These are phyloP conservation scores for Lordiphosa mommai DNA, from an alignment of 1,140 invertebrate genomes.

Conservation along the genomic window DNA sequence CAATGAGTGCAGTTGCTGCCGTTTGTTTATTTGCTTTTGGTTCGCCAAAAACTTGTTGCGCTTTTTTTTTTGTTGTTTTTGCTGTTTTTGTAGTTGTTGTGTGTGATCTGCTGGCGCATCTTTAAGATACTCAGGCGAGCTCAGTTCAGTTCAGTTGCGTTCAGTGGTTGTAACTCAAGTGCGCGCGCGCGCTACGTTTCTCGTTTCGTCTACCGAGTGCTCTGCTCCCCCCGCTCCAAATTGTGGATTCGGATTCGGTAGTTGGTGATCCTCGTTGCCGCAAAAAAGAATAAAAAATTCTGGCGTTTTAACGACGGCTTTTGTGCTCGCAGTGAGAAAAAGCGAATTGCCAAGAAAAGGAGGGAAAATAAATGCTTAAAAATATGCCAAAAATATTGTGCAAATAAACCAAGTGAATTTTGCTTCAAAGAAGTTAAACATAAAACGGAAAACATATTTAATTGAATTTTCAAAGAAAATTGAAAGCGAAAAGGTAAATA, in stretches of 20 bases:
- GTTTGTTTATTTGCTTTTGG: conserved; percentile 71
- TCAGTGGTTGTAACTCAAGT: conserved; percentile 75
- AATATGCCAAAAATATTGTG: background rate
- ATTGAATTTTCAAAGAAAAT: no score
- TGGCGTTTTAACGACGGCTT: conserved; percentile 50
- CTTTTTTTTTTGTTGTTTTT: conserved; percentile 17
- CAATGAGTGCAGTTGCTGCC: conserved; percentile 48
- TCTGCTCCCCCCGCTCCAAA: conserved; percentile 16
- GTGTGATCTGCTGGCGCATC: conserved; percentile 66
- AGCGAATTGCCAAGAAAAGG: no score
- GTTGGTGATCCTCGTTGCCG: conserved; percentile 13
- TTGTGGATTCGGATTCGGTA: conserved; percentile 1
- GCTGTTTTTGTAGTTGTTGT: conserved; percentile 29
- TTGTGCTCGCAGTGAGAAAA: conserved; percentile 18
- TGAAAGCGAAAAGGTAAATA: no score
- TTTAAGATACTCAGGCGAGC: conserved; percentile 62
- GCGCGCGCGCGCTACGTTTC: conserved; percentile 62
- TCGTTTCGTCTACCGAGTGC: conserved; percentile 4
- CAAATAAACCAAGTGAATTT: background rate
- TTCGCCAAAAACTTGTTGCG: conserved; percentile 57
- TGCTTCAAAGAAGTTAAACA: no score
- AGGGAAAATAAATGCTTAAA: background rate
- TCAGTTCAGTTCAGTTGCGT: conserved; percentile 61
- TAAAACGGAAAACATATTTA: no score
- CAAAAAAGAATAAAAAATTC: background rate